These are phyloP conservation scores for Theristicus caerulescens DNA, from an alignment of 2,113 vertebrate species.

Conservation along the genomic window DNA sequence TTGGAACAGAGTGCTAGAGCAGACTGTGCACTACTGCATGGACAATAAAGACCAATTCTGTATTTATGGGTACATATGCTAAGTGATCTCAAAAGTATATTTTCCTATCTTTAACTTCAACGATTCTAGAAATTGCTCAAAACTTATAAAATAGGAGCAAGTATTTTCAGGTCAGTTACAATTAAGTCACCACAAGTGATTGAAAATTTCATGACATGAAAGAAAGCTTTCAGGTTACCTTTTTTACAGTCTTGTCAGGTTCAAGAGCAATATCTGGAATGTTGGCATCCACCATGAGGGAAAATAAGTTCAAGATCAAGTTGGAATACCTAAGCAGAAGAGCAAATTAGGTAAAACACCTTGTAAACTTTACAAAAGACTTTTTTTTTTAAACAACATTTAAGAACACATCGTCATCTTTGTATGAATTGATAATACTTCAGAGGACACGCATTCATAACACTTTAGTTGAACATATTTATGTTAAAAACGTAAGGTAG, in stretches of 20 bases:
- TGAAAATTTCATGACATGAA: background rate
- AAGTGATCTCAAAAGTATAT: background rate
- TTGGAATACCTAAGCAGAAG: slow-evolving; percentile 89
- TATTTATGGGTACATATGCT: background rate
- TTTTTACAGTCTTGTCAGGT: slow-evolving; percentile 98
- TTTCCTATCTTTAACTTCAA: background rate
- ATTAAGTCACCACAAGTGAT: background rate
- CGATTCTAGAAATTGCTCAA: background rate
- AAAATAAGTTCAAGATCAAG: slow-evolving; percentile 97
- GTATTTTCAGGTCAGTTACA: background rate
- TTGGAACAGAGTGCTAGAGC: background rate
- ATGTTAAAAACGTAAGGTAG: background rate
- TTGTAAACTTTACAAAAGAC: background rate
- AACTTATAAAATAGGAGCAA: background rate
- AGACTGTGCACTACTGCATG: background rate
- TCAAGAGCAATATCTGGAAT: slow-evolving; percentile 98
- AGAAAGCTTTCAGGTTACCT: slow-evolving; percentile 74
- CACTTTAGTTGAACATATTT: background rate
- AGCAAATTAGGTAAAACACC: background rate
- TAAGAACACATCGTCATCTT: background rate
- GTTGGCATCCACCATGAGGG: slow-evolving; percentile 99
- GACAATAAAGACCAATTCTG: background rate
- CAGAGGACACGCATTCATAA: background rate
- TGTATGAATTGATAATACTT: background rate
- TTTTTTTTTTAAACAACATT: background rate